Conservation (phyloP, 37 sponge, comb jelly and placozoan species). For the Halisarca cf. caerulea region DNA sequence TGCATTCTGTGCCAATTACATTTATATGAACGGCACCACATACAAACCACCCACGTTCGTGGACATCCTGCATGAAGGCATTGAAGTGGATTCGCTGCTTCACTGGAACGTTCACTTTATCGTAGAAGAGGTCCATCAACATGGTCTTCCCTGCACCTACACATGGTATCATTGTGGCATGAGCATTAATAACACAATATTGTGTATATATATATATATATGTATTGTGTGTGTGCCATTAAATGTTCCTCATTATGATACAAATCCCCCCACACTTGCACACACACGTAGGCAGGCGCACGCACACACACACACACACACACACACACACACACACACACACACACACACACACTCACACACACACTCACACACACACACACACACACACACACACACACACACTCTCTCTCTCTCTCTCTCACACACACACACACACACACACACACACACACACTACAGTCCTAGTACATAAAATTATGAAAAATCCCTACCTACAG, state of each 20-base stretch:
- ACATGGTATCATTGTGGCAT: too few species aligned
- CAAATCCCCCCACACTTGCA: constrained; percentile 63
- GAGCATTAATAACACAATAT: too few species aligned
- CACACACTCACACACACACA: constrained; percentile 11
- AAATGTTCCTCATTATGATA: constrained; percentile 86
- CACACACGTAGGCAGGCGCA: neutral
- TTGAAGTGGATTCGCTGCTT: constrained; percentile 90
- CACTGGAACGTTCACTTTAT: constrained; percentile 24
- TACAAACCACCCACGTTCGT: constrained; percentile 44
- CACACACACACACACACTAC: too few species aligned
- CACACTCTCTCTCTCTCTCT: neutral
- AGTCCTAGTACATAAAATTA: neutral
- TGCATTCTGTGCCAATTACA: too few species aligned
- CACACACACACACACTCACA: constrained; percentile 15
- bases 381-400: constrained; percentile 2
- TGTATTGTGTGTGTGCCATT: constrained; percentile 83
- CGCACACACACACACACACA: neutral
- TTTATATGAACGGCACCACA: constrained; percentile 9
- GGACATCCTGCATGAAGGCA: constrained; percentile 93
- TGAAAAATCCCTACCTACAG: constrained; percentile 63
- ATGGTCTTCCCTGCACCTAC: constrained; percentile 97
- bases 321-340: neutral
- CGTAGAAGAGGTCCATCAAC: constrained; percentile 97
- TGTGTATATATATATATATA: constrained; percentile 23
- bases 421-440: too few species aligned